Conservation (phyloP, 2,888 invertebrate genomes). For the Parnassius orleans region DNA sequence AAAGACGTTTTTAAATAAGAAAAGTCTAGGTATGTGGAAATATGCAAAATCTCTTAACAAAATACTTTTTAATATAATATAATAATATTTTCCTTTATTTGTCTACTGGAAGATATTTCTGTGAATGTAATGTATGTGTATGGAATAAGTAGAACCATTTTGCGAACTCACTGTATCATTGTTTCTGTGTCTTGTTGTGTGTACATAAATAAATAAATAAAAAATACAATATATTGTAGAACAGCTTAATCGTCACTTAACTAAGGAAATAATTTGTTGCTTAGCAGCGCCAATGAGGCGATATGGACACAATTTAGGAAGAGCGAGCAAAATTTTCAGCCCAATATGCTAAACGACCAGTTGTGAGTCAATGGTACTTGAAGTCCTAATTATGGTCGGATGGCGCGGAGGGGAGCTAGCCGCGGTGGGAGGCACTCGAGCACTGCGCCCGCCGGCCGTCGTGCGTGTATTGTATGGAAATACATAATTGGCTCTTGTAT, state of each 20-base stretch:
- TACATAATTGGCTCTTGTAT: conserved; percentile 76
- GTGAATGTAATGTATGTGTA: no score
- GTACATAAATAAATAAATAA: no score
- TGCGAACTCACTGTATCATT: no score
- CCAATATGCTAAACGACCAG: conserved; percentile 7
- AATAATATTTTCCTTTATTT: no score
- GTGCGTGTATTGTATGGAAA: conserved; percentile 76
- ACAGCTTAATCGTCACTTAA: not conserved
- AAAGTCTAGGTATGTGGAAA: not conserved
- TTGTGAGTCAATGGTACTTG: conserved; percentile 17
- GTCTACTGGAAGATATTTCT: no score
- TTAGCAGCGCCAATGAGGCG: conserved; percentile 6
- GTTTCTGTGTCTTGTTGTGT: no score
- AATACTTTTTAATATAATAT: not conserved
- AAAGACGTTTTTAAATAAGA: no score
- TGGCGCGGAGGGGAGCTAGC: conserved; percentile 37
- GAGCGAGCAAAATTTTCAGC: conserved; percentile 11
- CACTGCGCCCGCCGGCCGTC: conserved; percentile 67
- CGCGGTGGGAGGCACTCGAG: conserved; percentile 61
- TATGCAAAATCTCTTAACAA: not conserved
- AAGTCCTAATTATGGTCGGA: conserved; percentile 13
- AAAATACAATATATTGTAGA: not conserved
- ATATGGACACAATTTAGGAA: conserved; percentile 11
- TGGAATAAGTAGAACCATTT: no score
- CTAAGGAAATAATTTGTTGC: conserved; percentile 8